Percentiles rank a stretch among this genome's conserved stretches.
Conservation (phyloP, 2,888 invertebrate species). For the Petrophora chlorosata region DNA sequence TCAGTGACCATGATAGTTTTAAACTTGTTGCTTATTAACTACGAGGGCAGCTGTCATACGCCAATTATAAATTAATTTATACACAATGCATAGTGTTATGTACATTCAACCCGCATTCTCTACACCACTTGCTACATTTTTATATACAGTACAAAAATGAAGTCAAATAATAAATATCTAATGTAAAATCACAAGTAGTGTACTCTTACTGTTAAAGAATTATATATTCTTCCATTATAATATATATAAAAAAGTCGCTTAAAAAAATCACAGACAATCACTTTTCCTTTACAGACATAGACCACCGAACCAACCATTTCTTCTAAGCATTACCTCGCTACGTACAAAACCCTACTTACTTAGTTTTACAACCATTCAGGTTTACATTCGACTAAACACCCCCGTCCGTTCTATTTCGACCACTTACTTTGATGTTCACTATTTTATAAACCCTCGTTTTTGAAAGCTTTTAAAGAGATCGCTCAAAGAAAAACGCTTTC, state of each 20-base stretch:
- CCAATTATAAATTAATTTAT: conserved; percentile 51
- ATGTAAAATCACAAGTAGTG: conserved; percentile 84
- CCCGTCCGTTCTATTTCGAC: conserved; percentile 53
- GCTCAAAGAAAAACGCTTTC: conserved; percentile 38
- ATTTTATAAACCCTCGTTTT: conserved; percentile 56
- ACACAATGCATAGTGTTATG: conserved; percentile 57
- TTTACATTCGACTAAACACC: conserved; percentile 63
- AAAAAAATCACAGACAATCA: conserved; percentile 85
- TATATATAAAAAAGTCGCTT: conserved; percentile 84
- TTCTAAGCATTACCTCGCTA: conserved; percentile 80
- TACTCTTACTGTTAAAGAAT: conserved; percentile 84
- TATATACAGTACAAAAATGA: conserved; percentile 75
- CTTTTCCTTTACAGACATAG: conserved; percentile 82
- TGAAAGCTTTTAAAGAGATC: too few relatives aligned
- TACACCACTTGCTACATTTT: conserved; percentile 61
- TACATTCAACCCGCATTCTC: conserved; percentile 76
- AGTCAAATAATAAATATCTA: conserved; percentile 78
- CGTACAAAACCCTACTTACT: conserved; percentile 81
- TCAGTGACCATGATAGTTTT: too few relatives aligned
- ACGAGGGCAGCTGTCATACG: conserved; percentile 39
- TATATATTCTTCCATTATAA: conserved; percentile 73
- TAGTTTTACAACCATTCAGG: conserved; percentile 84
- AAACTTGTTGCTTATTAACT: conserved; percentile 12
- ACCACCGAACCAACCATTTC: conserved; percentile 78
- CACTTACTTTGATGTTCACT: conserved; percentile 59